Evolutionary conservation across 2,797 vertebrate genomes (phyloP), one percentile per base, ranked within the genome.

Genomic region (Sebastes kiyomatsui): DNA sequence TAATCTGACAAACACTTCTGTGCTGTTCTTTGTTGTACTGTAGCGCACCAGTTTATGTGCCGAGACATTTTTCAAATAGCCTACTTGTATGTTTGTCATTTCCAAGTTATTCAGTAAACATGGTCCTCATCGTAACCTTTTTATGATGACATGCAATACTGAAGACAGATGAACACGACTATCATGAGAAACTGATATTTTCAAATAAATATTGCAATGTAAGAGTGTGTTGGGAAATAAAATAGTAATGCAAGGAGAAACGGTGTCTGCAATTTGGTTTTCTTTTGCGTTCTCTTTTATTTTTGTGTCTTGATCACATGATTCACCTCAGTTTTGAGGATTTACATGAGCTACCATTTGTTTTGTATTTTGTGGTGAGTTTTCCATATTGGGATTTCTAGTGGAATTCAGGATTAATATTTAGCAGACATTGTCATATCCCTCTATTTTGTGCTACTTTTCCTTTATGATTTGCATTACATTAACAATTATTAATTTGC

Each of bases 171-270:
- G 8, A 62, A 74, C 30, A 11, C 10, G 12, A 54, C 35, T 42
- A 27, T 72, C 25, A 46, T 54, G 18, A 58, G 67, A 70, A 78
- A 58, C 4, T 61, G 16, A 38, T 46, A 54, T 59, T 65, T 75
- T 49, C 68, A 85, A 72, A 66, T 2, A 58, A 59, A 64, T n/a
- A 61, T 33, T 67, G 23, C 10, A 64, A 6, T 86, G 75, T 75
- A 56, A 75, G 42, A 22, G 20, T 86, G 60, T 66, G 67, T 75
- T 61, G 49, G 60, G 8, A 87, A 93, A 91, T 90, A 90, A 92
- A 93, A 73, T 22, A 49, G 54, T 59, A 79, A 80, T 64, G 79
- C 69, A 86, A 78, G 79, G 46, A 79, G 33, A 79, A 76, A 66
- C 10, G 1, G 65, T 20, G 28, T 46, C 16, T 79, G 55, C 42